These are phyloP conservation scores for Falco rusticolus DNA, from an alignment of 2,797 vertebrate genomes.

Conservation along the genomic window DNA sequence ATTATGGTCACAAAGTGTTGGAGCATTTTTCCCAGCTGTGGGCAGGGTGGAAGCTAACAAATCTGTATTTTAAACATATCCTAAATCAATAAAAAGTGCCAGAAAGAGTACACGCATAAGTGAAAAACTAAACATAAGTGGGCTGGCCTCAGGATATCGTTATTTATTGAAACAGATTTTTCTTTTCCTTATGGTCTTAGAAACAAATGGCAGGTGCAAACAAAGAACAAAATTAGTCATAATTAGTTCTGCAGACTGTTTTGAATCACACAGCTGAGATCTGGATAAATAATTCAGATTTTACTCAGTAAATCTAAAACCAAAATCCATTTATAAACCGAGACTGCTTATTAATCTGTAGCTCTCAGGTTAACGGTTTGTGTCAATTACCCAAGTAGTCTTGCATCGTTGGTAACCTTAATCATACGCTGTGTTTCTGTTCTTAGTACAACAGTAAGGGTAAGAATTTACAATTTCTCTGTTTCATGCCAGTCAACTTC, in stretches of 20 bases:
- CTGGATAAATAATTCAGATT: constrained; percentile 41
- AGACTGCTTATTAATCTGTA: background rate
- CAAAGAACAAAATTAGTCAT: constrained; percentile 34
- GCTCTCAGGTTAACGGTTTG: background rate
- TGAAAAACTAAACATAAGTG: constrained; percentile 12
- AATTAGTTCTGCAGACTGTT: constrained; percentile 17
- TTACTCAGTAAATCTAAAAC: constrained; percentile 23
- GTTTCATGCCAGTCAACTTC: background rate
- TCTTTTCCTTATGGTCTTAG: constrained; percentile 21
- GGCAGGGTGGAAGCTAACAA: background rate
- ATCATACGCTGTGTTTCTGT: background rate
- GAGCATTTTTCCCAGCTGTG: background rate
- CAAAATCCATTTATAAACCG: constrained; percentile 16
- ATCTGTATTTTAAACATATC: constrained; percentile 21
- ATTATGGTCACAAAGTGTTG: background rate
- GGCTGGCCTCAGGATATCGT: constrained; percentile 16
- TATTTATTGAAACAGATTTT: constrained; percentile 44
- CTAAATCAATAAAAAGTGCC: constrained; percentile 11
- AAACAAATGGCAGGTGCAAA: constrained; percentile 41
- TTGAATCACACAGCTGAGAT: constrained; percentile 13
- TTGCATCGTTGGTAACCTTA: background rate
- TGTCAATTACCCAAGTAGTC: background rate
- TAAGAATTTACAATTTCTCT: background rate
- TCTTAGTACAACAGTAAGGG: background rate
- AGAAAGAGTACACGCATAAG: background rate